Evolutionary conservation across 1,140 invertebrate genomes (phyloP), one percentile per base, ranked within the genome.

Genomic region (Zaprionus lachaisei): DNA sequence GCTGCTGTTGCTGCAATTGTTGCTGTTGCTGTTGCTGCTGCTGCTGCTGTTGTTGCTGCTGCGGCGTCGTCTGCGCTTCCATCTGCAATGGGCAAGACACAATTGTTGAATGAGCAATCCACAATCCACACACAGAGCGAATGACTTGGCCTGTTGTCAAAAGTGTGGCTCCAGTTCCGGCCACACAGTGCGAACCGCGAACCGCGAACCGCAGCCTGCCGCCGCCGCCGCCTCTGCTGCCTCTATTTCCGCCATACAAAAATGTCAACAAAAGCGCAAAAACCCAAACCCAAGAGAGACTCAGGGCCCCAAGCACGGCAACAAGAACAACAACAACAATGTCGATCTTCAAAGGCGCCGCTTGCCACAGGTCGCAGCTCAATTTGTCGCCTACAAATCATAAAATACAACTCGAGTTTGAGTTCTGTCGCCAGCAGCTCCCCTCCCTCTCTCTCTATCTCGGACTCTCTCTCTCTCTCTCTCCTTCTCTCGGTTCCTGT

Each of bases 361-460:
- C 61, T 58, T 55, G 56, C 60, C 54, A 72, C 49, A 49, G 37
- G 75, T 74, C 71, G 37, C 78, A 81, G 56, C 82, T 91, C 90
- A 86, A 86, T 86, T 89, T 91, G 87, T 91, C 90, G 81, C 90
- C 90, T 83, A 92, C 90, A 91, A 91, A 79, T 84, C 86, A 76
- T 81, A 83, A 89, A 77, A 82, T 69, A 80, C 76, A 75, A 77
- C 67, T 60, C 31, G 58, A 76, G 28, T 58, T 65, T 20, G 38
- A 64, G 44, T 64, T 64, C 34, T 31, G 58, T 3, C 28, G 51
- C 17, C 9, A 44, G 20, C 34, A 17, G 17, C 3, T 24, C 20
- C 26, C 28, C 44, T 34, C 56, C 26, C 41, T 55, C 34, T 41
- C 31, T 58, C 14, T n/a, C 22, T 22, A 11, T 22, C 5, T 7